A percentile compares a stretch with the other conserved stretches of the same genome.
phyloP scores from a whole-genome alignment of 2,113 vertebrate genomes.

The mouse (Mus musculus) region GRCm39 chr15:95872001-95872500 shows the following conservation, averaged over 20 bases:
- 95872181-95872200: background rate
- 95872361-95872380: background rate
- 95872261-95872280: background rate
- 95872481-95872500: background rate
- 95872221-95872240: background rate
- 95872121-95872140: background rate
- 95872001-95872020: background rate
- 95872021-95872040: background rate
- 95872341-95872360: background rate
- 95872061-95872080: constrained; percentile 9
- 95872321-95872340: background rate
- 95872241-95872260: background rate
- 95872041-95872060: background rate
- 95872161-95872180: background rate
- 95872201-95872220: constrained; percentile 25
- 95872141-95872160: background rate
- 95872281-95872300: fast-evolving
- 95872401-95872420: fast-evolving
- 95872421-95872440: constrained; percentile 33
- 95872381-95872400: background rate
- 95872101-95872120: background rate
- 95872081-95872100: background rate
- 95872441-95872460: background rate
- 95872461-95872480: background rate
- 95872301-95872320: background rate